phyloP scores from a whole-genome alignment of 2,797 vertebrate species.

The Melanogrammus aeglefinus region DNA sequence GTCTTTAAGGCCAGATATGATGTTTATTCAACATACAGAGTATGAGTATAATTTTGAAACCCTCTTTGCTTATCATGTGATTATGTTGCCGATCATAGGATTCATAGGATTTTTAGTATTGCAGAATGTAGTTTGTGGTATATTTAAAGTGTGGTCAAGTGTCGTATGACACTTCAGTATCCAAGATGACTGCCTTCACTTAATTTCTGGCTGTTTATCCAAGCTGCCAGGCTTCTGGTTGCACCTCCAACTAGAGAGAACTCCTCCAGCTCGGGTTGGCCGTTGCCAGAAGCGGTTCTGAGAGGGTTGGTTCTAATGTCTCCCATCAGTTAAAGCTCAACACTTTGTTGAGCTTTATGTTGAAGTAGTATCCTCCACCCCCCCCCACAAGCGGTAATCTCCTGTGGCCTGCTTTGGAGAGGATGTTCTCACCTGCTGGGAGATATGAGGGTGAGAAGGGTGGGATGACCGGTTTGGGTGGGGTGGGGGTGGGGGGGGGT shows the following conservation, averaged over 20 bases:
- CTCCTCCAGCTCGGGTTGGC: neutral
- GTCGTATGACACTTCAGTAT: no score
- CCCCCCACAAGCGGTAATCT: constrained; percentile 56
- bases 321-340: neutral
- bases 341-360: neutral
- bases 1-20: neutral
- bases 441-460: constrained; percentile 42
- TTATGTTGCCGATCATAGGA: no score
- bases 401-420: constrained; percentile 49
- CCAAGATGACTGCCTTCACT: neutral
- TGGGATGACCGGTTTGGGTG: constrained; percentile 34
- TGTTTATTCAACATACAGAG: neutral
- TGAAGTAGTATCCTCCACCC: neutral
- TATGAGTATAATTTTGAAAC: neutral
- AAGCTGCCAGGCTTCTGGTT: neutral
- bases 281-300: neutral
- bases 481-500: neutral
- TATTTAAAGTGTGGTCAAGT: no score
- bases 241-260: neutral
- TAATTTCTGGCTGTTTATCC: neutral
- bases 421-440: constrained; percentile 56
- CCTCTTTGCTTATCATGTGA: no score
- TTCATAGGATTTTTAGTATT: no score
- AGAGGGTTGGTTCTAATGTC: neutral
- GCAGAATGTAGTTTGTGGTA: no score